phyloP scores from a whole-genome alignment of 1,140 invertebrate species.

The Cherax destructor region DNA sequence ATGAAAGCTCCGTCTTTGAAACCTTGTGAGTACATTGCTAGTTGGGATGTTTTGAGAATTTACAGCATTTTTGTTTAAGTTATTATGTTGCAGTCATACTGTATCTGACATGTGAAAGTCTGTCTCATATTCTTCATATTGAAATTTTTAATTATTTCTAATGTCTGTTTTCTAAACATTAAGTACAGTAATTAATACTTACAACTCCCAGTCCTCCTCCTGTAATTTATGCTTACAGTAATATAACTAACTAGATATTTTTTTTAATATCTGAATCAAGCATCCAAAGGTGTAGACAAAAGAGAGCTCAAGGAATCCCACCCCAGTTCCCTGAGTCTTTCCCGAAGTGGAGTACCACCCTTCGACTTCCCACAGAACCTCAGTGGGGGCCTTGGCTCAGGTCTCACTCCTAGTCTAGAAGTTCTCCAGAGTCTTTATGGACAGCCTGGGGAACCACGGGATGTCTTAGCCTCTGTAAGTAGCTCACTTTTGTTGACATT shows the following conservation, averaged over 20 bases:
- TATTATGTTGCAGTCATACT: too few species aligned
- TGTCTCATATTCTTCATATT: too few species aligned
- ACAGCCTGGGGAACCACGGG: conserved; percentile 56
- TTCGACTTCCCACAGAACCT: conserved; percentile 44
- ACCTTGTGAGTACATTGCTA: conserved; percentile 23
- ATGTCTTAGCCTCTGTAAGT: conserved; percentile 70
- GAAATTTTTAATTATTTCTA: too few species aligned
- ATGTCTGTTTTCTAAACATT: too few species aligned
- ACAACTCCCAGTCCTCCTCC: too few species aligned
- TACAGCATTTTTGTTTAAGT: neutral
- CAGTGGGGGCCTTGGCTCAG: conserved; percentile 48
- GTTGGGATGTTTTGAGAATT: neutral
- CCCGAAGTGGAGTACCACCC: conserved; percentile 31
- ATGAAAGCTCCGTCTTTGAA: conserved; percentile 79
- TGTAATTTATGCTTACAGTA: too few species aligned
- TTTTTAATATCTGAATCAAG: neutral
- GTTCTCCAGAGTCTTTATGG: conserved; percentile 68
- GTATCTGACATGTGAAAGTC: too few species aligned
- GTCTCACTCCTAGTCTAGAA: conserved; percentile 65
- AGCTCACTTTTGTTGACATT: neutral
- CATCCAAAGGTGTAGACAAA: conserved; percentile 40
- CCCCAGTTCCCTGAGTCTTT: conserved; percentile 22
- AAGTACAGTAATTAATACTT: too few species aligned
- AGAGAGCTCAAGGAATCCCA: conserved; percentile 51
- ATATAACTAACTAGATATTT: neutral